Evolutionary conservation across 2,797 vertebrate species (phyloP).

Genomic region (Onychomys leucogaster): DNA sequence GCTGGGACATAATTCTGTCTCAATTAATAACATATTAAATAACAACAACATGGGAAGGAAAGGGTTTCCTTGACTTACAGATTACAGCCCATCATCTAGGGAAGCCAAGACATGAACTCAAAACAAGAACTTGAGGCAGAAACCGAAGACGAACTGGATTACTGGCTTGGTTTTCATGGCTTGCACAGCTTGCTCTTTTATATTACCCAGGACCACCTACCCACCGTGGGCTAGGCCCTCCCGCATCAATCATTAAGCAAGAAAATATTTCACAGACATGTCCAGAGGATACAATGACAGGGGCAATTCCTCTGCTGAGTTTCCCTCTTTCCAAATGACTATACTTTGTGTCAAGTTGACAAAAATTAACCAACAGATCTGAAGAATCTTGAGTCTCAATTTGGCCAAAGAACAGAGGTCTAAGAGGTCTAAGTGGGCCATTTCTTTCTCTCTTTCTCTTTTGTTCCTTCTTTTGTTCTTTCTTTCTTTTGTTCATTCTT

Average conservation of each 20-base stretch:
- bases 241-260: background rate
- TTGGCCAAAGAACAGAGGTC: background rate
- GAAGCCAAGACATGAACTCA: background rate
- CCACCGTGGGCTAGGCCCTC: background rate
- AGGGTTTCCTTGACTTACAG: background rate
- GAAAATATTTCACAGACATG: background rate
- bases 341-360: background rate
- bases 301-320: background rate
- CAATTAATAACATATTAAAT: background rate
- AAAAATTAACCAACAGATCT: background rate
- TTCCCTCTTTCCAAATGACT: background rate
- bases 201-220: too few species aligned
- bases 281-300: background rate
- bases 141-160: too few species aligned
- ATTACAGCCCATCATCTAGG: background rate
- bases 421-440: background rate
- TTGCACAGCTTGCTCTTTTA: background rate
- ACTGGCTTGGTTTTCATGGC: background rate
- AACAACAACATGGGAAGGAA: background rate
- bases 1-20: background rate
- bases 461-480: background rate
- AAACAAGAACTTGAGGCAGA: background rate
- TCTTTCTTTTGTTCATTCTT: background rate
- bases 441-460: accelerated
- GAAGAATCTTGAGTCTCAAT: background rate